These are phyloP conservation scores for Alauda arvensis DNA, from an alignment of 2,797 vertebrate species.

Conservation along the genomic window DNA sequence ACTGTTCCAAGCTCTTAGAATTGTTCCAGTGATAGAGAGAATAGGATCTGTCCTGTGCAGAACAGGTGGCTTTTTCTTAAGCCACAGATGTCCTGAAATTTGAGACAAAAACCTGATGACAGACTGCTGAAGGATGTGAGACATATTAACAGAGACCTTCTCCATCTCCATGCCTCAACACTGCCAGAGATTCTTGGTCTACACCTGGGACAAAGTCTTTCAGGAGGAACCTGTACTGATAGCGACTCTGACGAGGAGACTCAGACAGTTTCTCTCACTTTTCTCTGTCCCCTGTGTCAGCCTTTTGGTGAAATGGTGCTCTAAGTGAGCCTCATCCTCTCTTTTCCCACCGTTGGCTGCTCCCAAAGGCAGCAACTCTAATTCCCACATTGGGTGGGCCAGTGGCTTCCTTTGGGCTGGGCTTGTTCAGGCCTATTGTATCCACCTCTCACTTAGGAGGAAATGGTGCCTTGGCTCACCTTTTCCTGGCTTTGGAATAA, in stretches of 20 bases:
- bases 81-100: background rate
- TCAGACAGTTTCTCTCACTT: rapidly evolving
- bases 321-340: background rate
- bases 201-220: background rate
- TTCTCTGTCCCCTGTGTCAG: background rate
- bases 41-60: background rate
- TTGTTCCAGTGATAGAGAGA: background rate
- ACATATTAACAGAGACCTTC: background rate
- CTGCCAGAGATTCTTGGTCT: background rate
- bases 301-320: background rate
- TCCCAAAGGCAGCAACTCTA: background rate
- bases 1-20: background rate
- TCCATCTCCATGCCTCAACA: background rate
- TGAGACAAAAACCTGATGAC: background rate
- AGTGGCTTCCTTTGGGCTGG: background rate
- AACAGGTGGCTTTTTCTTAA: background rate
- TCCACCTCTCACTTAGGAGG: background rate
- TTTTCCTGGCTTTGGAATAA: background rate
- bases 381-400: rapidly evolving
- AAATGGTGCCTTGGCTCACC: background rate
- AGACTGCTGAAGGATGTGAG: background rate
- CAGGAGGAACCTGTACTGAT: background rate
- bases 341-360: background rate
- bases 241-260: background rate
- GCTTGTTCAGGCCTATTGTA: background rate